phyloP scores from a whole-genome alignment of 2,797 vertebrate genomes.

The Myiothlypis chrysogaster region DNA sequence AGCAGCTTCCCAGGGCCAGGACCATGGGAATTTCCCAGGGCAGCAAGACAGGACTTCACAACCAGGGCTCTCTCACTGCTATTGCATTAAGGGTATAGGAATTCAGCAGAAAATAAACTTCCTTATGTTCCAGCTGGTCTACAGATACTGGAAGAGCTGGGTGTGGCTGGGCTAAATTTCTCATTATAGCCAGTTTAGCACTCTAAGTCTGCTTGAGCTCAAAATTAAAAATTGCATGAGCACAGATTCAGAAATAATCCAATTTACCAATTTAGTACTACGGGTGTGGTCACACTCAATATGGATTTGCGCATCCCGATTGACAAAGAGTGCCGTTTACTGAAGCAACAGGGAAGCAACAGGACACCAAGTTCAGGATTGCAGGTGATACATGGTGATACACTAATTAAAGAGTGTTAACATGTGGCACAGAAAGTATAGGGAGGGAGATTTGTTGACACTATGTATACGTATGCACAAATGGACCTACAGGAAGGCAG shows the following conservation, averaged over 20 bases:
- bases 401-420: background rate
- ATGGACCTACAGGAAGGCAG: accelerated
- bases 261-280: background rate
- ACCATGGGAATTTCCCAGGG: accelerated
- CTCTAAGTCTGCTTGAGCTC: background rate
- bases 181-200: background rate
- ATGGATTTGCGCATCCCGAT: background rate
- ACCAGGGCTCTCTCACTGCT: background rate
- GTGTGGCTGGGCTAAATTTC: background rate
- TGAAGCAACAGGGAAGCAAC: background rate
- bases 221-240: background rate
- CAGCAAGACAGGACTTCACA: background rate
- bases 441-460: background rate
- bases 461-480: background rate
- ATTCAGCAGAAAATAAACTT: background rate
- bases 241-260: background rate
- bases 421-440: background rate
- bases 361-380: background rate
- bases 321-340: background rate
- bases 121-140: background rate
- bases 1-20: background rate
- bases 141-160: too few species aligned
- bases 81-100: background rate
- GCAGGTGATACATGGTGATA: background rate
- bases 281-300: background rate